Conservation (phyloP, 2,797 vertebrate species). For the Thalassophryne amazonica region DNA sequence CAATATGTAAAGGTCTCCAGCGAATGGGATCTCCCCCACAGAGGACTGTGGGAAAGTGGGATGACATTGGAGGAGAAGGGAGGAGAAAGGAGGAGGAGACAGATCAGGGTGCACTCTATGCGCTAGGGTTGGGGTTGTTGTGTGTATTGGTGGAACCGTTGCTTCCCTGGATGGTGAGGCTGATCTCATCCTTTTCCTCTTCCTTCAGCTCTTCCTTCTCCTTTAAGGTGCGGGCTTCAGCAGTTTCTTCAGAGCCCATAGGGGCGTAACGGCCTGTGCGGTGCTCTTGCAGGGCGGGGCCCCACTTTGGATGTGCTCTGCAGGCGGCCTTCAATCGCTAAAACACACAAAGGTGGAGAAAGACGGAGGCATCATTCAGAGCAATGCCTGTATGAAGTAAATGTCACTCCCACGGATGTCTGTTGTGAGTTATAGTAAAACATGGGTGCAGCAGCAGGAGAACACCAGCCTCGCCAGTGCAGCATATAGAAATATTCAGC, state of each 20-base stretch:
- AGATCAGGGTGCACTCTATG: constrained; percentile 76
- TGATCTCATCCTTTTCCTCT: constrained; percentile 81
- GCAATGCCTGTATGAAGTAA: neutral
- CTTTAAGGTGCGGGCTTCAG: constrained; percentile 71
- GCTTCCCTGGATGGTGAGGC: constrained; percentile 88
- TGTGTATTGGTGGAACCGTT: constrained; percentile 87
- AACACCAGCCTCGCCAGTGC: no score
- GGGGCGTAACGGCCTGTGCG: constrained; percentile 90
- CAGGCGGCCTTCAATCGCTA: constrained; percentile 93
- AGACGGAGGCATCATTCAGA: neutral
- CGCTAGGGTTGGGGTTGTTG: constrained; percentile 91
- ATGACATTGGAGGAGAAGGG: constrained; percentile 47
- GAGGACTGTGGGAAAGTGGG: constrained; percentile 71
- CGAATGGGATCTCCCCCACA: constrained; percentile 78
- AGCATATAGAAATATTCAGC: no score
- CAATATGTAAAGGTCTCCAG: constrained; percentile 88
- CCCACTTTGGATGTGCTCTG: constrained; percentile 89
- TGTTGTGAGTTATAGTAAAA: no score
- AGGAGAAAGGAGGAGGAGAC: constrained; percentile 26
- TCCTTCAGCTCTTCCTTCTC: constrained; percentile 76
- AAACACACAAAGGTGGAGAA: neutral
- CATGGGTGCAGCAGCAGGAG: no score
- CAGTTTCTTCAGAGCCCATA: constrained; percentile 64
- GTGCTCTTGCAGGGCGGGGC: constrained; percentile 91
- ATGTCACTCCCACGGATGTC: no score